Evolutionary conservation across 2,113 vertebrate species (phyloP).

Genomic region (Coryphaenoides rupestris): DNA sequence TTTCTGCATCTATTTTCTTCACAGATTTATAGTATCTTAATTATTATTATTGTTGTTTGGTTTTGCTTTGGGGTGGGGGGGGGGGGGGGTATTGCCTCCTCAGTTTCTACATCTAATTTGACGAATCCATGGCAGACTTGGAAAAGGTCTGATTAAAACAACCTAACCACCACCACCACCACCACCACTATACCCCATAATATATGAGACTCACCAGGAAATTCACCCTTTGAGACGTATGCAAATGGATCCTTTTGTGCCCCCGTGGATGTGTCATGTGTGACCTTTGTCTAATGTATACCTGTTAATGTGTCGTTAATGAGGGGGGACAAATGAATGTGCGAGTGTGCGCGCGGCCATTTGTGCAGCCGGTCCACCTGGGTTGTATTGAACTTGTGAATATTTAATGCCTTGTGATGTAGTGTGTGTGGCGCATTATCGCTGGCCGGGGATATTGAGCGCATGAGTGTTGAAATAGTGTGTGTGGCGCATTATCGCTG

Average conservation of each 20-base stretch:
- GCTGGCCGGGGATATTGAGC: slow-evolving; percentile 51
- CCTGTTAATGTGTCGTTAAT: no score
- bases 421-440: slow-evolving; percentile 61
- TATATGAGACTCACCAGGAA: no score
- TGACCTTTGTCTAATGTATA: no score
- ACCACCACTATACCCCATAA: no score
- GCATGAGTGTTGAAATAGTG: slow-evolving; percentile 45
- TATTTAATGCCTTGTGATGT: slow-evolving; percentile 66
- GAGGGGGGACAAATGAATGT: not conserved
- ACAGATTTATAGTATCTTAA: not conserved
- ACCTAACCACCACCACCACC: slow-evolving; percentile 8
- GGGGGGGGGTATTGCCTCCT: not conserved
- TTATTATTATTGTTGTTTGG: not conserved
- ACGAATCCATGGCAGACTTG: slow-evolving; percentile 20
- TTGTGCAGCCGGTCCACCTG: slow-evolving; percentile 49
- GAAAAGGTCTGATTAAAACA: slow-evolving; percentile 37
- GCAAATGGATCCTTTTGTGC: not conserved
- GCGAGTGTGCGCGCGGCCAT: not conserved
- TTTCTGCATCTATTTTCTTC: not conserved
- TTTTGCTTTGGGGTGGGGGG: no score
- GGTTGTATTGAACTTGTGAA: slow-evolving; percentile 48
- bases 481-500: slow-evolving; percentile 54
- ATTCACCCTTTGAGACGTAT: no score
- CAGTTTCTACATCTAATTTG: slow-evolving; percentile 24
- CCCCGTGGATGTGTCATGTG: no score